Evolutionary conservation across 1,140 invertebrate genomes (phyloP), one percentile per base, ranked within the genome.

Genomic region (Ips nitidus): DNA sequence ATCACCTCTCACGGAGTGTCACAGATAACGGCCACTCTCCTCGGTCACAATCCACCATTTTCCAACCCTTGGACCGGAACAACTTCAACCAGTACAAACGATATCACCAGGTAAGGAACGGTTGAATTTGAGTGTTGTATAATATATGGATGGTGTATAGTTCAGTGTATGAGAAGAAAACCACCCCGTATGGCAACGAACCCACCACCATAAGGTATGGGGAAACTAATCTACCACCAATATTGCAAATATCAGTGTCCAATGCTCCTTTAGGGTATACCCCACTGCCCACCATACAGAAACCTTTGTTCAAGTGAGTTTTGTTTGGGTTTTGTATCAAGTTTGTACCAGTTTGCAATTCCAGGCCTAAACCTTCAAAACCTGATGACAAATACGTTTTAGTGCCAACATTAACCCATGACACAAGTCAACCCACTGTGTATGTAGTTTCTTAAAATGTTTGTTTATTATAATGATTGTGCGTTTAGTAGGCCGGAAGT

Each of bases 351-450:
- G 22, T 22, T 22, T 22, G 22, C 22, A 22, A 22, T 22, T 22
- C 22, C 43, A 71, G 74, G 52, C 79, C 78, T 36, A 80, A 77
- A 74, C 78, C 76, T 38, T 42, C 69, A 22, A 77, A 73, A 62
- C 78, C 78, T 7, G 70, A 73, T 3, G 80, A 80, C 64, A 80
- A 82, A 52, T 78, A 86, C 40, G 76, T 87, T 0, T 75, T 83
- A 45, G 81, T 87, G 1, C 84, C 84, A 3, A 86, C 84, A 0
- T 82, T 86, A 2, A 82, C 77, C 4, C 82, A 84, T 39, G 70
- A 71, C 3, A 78, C 80, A 38, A 81, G 79, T 66, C 74, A 77
- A 67, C 77, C 75, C 8, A 69, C 76, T 67, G 76, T 41, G 60
- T 81, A 43, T 22, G 22, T 22, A 22, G 22, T 22, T 22, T 22